Percentiles rank a stretch among this genome's conserved stretches.
phyloP scores from a whole-genome alignment of 2,797 vertebrate genomes.

The Lacerta bilineata region DNA sequence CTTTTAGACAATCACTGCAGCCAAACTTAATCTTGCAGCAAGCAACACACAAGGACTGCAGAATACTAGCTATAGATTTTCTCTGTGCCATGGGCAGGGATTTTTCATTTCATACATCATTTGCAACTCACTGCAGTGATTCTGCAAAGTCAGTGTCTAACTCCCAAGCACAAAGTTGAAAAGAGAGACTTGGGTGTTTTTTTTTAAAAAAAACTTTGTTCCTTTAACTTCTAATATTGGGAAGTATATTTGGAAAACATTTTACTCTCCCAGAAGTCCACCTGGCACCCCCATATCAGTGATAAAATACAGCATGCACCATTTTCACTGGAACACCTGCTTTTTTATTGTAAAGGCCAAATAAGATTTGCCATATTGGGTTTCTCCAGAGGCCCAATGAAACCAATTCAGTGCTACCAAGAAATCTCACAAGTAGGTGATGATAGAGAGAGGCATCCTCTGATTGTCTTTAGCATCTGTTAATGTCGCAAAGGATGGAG shows the following conservation, averaged over 20 bases:
- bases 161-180: constrained; percentile 45
- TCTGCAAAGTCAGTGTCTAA: constrained; percentile 51
- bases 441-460: not conserved
- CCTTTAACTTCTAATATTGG: constrained; percentile 28
- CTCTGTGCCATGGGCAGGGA: constrained; percentile 32
- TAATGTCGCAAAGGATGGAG: too few species aligned
- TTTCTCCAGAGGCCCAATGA: not conserved
- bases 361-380: not conserved
- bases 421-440: not conserved
- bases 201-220: not conserved
- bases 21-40: constrained; percentile 47
- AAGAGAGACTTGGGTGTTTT: constrained; percentile 26
- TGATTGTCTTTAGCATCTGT: not conserved
- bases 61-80: constrained; percentile 59
- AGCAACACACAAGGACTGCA: constrained; percentile 45
- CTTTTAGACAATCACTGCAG: constrained; percentile 28
- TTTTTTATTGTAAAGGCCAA: not conserved
- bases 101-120: constrained; percentile 72
- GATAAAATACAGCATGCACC: not conserved
- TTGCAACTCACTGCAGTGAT: constrained; percentile 63
- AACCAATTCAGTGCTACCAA: not conserved
- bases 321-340: not conserved
- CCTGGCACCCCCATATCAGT: not conserved
- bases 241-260: too few species aligned
- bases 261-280: not conserved